Base-by-base conservation (phyloP, 53 echinoderm and acorn worm species). In the Holothuria leucospilota region DNA sequence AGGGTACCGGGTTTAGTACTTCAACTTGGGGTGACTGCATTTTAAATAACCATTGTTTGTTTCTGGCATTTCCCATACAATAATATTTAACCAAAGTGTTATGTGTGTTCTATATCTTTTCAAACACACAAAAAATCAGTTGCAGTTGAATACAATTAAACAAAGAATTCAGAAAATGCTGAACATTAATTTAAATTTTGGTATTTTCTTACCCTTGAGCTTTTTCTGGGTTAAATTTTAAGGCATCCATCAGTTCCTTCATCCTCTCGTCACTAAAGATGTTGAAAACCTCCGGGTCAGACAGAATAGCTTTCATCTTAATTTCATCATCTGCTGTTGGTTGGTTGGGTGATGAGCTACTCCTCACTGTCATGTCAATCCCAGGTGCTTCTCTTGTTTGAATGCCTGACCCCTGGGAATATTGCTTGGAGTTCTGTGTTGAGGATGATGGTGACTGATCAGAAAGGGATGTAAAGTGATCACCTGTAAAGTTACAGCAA, bases 281-380 rank as follows among this genome's bases (percentile, higher is more conserved):
- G 71, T 93, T 84, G n/a, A 58, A 61, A 8, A 99, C 92, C 65
- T 90, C 87, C 0, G 99, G 95, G 59, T 99, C 90, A 15, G 88
- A 60, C 60, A 99, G 56, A 56, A 99, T 95, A 39, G 92, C 89
- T 84, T 87, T 88, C 94, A 99, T 99, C 90, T 79, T 86, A 39
- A 89, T 89, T 59, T 93, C 92, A 29, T 99, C 99, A 2, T 86
- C 87, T 0, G 95, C 91, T 3, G 93, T 99, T 29, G 92, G 83
- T 41, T 92, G 93, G 18, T 91, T 91, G 49, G 96, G 93, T 60
- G 94, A 81, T 4, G 93, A 93, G 91, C 94, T 96, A 84, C 96
- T 96, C 41, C 88, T 86, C 16, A 91, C 90, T 0, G 63, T 80
- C 46, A 94, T 90, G 78, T 96, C 92, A 2, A 68, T 56, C 39